phyloP scores from a whole-genome alignment of 2,888 invertebrate genomes.

The Phyto melanocephala region DNA sequence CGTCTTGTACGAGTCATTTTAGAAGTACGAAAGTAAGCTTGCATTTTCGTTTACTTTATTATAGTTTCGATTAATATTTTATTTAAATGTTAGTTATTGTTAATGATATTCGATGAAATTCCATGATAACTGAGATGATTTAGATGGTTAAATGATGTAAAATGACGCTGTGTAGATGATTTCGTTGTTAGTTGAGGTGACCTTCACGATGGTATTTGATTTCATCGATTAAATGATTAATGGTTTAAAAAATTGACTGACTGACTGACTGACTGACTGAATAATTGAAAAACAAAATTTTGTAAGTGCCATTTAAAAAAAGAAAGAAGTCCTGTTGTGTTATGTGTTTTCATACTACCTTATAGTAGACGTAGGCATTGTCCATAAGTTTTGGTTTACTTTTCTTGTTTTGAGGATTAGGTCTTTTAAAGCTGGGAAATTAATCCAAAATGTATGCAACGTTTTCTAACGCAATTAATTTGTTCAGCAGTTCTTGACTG shows the following conservation, averaged over 20 bases:
- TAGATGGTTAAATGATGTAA: constrained; percentile 9
- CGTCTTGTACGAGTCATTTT: background rate
- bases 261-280: background rate
- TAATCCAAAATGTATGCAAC: constrained; percentile 30
- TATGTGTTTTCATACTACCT: constrained; percentile 71
- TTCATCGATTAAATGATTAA: background rate
- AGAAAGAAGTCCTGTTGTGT: constrained; percentile 10
- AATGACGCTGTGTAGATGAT: constrained; percentile 28
- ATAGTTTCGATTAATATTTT: background rate
- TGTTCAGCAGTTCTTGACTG: background rate
- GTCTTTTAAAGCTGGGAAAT: constrained; percentile 9
- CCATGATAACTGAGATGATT: constrained; percentile 22
- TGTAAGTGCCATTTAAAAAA: background rate
- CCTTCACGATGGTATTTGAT: background rate
- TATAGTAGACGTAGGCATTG: constrained; percentile 79
- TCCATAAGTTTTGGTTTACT: constrained; percentile 74
- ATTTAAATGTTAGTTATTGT: background rate
- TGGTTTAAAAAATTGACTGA: background rate
- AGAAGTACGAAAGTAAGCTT: background rate
- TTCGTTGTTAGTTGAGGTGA: background rate
- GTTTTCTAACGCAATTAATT: constrained; percentile 14
- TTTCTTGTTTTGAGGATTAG: background rate
- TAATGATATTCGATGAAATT: constrained; percentile 8
- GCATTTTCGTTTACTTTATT: background rate
- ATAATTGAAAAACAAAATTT: background rate